Evolutionary conservation across 2,888 invertebrate species (phyloP).

Genomic region (Brachyptera risi): DNA sequence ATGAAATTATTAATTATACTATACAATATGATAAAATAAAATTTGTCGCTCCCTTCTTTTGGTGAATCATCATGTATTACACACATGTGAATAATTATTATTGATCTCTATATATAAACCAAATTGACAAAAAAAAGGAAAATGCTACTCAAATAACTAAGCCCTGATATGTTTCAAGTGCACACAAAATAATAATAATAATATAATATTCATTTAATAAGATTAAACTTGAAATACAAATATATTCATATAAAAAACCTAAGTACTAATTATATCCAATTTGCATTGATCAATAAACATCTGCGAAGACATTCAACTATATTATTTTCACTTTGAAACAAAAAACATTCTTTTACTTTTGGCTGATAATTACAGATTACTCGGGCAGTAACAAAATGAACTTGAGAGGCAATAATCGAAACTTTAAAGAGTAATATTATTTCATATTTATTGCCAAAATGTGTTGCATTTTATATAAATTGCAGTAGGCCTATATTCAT

Average conservation of each 20-base stretch:
- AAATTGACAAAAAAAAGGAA: no score
- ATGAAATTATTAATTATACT: slow-evolving; percentile 5
- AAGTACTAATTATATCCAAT: neutral
- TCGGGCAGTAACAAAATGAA: no score
- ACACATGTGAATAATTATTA: slow-evolving; percentile 16
- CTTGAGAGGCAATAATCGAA: no score
- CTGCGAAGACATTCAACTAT: neutral
- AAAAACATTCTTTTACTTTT: no score
- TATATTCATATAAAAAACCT: neutral
- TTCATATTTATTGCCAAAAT: no score
- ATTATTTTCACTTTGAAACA: no score
- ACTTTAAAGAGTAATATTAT: no score
- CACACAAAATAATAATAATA: neutral
- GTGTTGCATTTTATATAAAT: no score
- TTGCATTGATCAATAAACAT: neutral
- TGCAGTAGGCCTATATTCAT: no score
- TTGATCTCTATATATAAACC: slow-evolving; percentile 12
- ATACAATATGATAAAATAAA: slow-evolving; percentile 19
- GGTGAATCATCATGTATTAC: no score
- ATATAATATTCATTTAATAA: neutral
- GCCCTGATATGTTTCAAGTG: slow-evolving; percentile 5
- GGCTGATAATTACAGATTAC: no score
- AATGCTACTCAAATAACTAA: slow-evolving; percentile 4
- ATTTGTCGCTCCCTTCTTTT: slow-evolving; percentile 19
- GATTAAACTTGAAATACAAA: neutral